A percentile compares a stretch with the other conserved stretches of the same genome.
Evolutionary conservation across 2,888 invertebrate species (phyloP).

Genomic region (Oligia strigilis): DNA sequence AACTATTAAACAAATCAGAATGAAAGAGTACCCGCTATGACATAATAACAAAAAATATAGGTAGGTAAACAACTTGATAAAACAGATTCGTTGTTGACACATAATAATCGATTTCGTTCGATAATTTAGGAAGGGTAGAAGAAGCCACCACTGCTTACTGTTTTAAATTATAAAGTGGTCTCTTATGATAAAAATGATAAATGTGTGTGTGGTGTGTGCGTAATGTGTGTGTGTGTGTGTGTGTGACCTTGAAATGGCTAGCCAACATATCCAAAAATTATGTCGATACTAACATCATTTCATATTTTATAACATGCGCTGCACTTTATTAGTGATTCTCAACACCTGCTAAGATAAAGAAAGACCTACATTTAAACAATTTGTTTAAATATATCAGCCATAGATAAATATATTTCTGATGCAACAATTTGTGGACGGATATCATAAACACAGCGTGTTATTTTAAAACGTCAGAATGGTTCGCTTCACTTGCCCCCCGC

Average conservation of each 20-base stretch:
- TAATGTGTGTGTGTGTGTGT: no score
- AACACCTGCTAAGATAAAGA: slow-evolving; percentile 12
- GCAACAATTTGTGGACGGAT: slow-evolving; percentile 41
- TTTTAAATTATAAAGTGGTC: neutral
- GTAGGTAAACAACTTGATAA: neutral
- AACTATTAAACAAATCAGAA: neutral
- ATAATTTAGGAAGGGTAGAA: neutral
- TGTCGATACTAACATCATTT: neutral
- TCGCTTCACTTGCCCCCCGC: slow-evolving; percentile 13
- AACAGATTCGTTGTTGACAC: neutral
- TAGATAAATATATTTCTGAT: slow-evolving; percentile 42
- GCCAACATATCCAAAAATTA: neutral
- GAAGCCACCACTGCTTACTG: neutral
- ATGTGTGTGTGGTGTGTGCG: neutral
- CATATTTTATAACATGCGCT: slow-evolving; percentile 14
- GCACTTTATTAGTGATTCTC: neutral
- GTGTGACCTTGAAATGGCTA: neutral
- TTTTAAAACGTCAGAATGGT: slow-evolving; percentile 19
- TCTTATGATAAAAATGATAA: neutral
- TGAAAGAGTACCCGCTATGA: neutral
- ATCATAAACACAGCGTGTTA: slow-evolving; percentile 38
- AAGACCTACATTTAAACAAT: slow-evolving; percentile 14
- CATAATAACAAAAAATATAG: neutral
- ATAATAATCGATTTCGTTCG: neutral
- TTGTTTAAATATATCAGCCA: neutral